phyloP scores from a whole-genome alignment of 2,113 vertebrate genomes.

The Naja naja region DNA sequence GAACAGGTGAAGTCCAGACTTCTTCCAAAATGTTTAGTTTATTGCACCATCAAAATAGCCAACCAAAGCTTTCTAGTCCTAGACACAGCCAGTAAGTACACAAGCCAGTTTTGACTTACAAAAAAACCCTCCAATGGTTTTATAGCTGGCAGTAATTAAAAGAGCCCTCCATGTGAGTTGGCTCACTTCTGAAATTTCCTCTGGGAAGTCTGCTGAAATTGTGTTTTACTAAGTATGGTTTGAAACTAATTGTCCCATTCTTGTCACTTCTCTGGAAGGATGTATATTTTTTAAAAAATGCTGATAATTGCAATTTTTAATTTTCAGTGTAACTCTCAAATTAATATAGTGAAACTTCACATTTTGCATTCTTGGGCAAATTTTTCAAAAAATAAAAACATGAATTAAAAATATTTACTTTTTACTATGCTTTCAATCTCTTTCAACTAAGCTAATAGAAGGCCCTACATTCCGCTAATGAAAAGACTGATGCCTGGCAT shows the following conservation, averaged over 20 bases:
- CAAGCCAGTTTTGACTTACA: constrained; percentile 25
- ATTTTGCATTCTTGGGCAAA: constrained; percentile 36
- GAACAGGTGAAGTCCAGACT: constrained; percentile 1
- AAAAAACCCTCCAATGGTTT: not conserved
- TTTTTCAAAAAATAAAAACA: constrained; percentile 58
- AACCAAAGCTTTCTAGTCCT: constrained; percentile 35
- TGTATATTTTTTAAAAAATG: constrained; percentile 49
- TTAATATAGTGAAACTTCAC: constrained; percentile 38
- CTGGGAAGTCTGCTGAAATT: not conserved
- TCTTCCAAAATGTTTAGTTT: constrained; percentile 25
- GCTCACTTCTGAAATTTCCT: constrained; percentile 43
- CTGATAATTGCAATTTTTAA: constrained; percentile 43
- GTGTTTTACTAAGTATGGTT: constrained; percentile 27
- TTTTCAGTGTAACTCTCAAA: constrained; percentile 42
- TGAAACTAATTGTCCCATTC: constrained; percentile 27
- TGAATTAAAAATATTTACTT: constrained; percentile 32
- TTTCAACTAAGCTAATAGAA: not conserved
- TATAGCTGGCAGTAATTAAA: constrained; percentile 14
- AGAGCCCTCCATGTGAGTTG: not conserved
- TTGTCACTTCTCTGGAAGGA: constrained; percentile 15
- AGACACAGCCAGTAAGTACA: constrained; percentile 23
- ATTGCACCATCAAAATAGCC: constrained; percentile 43
- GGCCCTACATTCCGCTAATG: not conserved
- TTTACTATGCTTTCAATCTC: not conserved
- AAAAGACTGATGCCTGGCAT: not conserved